A percentile compares a stretch with the other conserved stretches of the same genome.
These are phyloP conservation scores for Parnassius smintheus DNA, from an alignment of 2,888 invertebrate genomes.

Conservation along the genomic window DNA sequence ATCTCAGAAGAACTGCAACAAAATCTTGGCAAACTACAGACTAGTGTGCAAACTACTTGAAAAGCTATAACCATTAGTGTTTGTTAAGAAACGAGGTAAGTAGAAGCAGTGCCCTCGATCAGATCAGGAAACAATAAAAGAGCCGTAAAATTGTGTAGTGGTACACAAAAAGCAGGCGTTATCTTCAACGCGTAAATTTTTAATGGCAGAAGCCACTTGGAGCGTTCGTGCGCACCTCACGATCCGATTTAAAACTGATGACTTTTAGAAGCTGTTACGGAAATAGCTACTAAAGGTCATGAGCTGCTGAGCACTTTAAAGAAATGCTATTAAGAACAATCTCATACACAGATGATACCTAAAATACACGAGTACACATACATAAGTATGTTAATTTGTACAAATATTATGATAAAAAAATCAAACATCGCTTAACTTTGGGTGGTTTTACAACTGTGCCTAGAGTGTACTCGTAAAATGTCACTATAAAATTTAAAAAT, in stretches of 20 bases:
- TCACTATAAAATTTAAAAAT: neutral
- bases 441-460: too few relatives aligned
- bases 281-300: conserved; percentile 67
- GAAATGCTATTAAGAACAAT: conserved; percentile 41
- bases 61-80: conserved; percentile 53
- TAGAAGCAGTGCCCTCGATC: conserved; percentile 52
- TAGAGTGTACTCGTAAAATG: too few relatives aligned
- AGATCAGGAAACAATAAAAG: conserved; percentile 70
- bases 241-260: conserved; percentile 75
- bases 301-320: conserved; percentile 58
- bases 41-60: conserved; percentile 26
- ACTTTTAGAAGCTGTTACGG: conserved; percentile 65
- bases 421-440: too few relatives aligned
- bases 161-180: conserved; percentile 69
- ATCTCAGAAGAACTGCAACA: conserved; percentile 16
- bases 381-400: conserved; percentile 4
- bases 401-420: too few relatives aligned
- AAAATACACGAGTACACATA: conserved; percentile 10
- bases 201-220: conserved; percentile 62
- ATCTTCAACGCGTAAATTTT: conserved; percentile 73
- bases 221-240: conserved; percentile 53
- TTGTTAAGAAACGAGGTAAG: conserved; percentile 58
- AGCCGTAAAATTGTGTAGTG: conserved; percentile 64
- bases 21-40: conserved; percentile 8
- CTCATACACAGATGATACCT: conserved; percentile 15